Evolutionary conservation across 2,888 invertebrate genomes (phyloP).

Genomic region (Blera fallax): DNA sequence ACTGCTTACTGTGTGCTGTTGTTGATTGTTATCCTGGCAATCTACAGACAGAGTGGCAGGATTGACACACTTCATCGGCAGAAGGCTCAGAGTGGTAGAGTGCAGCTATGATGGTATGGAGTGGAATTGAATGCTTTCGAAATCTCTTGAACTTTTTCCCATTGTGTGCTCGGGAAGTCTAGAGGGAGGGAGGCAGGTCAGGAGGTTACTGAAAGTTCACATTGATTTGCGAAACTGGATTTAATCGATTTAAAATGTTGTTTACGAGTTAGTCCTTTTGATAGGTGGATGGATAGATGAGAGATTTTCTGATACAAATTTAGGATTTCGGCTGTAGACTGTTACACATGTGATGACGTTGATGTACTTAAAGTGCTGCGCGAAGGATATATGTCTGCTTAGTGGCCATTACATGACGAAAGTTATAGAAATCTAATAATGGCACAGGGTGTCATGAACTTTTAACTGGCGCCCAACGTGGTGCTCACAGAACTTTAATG

Average conservation of each 20-base stretch:
- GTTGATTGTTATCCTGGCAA: conserved; percentile 55
- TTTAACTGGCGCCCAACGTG: no score
- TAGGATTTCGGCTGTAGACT: no score
- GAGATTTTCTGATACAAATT: background rate
- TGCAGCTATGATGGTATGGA: conserved; percentile 16
- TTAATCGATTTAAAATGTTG: conserved; percentile 32
- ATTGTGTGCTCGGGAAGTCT: no score
- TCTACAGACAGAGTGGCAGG: conserved; percentile 45
- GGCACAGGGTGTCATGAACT: no score
- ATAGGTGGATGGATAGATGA: conserved; percentile 7
- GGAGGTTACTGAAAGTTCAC: background rate
- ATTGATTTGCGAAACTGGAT: background rate
- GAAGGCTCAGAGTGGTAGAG: conserved; percentile 28
- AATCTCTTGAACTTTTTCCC: conserved; percentile 27
- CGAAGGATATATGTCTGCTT: no score
- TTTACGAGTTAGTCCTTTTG: conserved; percentile 20
- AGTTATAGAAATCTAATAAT: no score
- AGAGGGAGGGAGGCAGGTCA: background rate
- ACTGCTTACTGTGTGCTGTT: background rate
- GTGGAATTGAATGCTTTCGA: conserved; percentile 35
- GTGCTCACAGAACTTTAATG: no score
- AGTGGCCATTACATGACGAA: no score
- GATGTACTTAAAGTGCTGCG: no score
- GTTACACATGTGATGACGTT: no score
- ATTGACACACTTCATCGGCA: conserved; percentile 62